Conservation (phyloP, 2,888 invertebrate genomes). For the Cantharis flavilabris region DNA sequence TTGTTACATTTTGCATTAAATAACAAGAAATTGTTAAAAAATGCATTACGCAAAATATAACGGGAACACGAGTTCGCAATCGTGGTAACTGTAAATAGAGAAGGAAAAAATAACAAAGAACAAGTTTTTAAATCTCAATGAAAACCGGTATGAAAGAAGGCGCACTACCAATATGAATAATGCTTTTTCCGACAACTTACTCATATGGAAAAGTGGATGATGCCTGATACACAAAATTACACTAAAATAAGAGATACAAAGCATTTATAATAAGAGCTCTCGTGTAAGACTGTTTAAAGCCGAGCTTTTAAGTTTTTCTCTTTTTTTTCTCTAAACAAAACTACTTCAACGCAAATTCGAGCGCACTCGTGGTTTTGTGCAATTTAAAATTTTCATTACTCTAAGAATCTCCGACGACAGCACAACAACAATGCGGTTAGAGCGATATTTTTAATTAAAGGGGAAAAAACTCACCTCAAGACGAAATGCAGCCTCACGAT, state of each 20-base stretch:
- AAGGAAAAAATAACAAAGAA: slow-evolving; percentile 8
- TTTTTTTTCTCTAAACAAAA: background rate
- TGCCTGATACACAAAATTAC: slow-evolving; percentile 5
- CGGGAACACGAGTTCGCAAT: slow-evolving; percentile 4
- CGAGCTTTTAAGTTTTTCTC: background rate
- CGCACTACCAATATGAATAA: slow-evolving; percentile 17
- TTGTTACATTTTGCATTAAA: background rate
- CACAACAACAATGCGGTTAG: background rate
- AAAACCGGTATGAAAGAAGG: slow-evolving; percentile 21
- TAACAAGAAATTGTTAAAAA: background rate
- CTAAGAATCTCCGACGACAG: background rate
- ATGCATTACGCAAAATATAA: slow-evolving; percentile 7
- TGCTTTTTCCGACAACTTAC: slow-evolving; percentile 18
- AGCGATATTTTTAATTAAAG: background rate
- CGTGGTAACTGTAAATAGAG: slow-evolving; percentile 3
- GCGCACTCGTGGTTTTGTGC: background rate
- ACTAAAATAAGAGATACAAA: slow-evolving; percentile 1
- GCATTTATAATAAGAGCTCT: slow-evolving; percentile 6
- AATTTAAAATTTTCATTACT: background rate
- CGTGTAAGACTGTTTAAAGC: background rate
- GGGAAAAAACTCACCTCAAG: background rate
- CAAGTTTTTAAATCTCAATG: slow-evolving; percentile 9
- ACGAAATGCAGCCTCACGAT: background rate
- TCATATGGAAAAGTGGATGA: slow-evolving; percentile 21
- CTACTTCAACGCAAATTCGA: background rate